These are phyloP conservation scores for Poeciliopsis occidentalis DNA, from an alignment of 2,113 vertebrate genomes.

Conservation along the genomic window DNA sequence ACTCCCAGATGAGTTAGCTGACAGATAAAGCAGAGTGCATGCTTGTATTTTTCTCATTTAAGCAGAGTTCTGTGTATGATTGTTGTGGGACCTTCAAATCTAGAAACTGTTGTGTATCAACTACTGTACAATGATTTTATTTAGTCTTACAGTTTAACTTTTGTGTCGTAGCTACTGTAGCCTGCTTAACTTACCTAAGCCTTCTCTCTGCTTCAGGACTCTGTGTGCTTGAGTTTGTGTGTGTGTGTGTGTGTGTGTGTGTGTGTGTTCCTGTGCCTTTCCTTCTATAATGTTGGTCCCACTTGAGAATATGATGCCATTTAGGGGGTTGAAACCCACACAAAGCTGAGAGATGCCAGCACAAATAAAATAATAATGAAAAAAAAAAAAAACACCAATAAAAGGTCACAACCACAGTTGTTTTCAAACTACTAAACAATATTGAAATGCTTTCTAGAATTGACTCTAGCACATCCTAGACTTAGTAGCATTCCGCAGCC, in stretches of 20 bases:
- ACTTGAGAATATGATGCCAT: slow-evolving; percentile 76
- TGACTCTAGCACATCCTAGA: slow-evolving; percentile 68
- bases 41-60: slow-evolving; percentile 70
- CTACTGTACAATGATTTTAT: slow-evolving; percentile 73
- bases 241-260: slow-evolving; percentile 77
- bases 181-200: slow-evolving; percentile 78
- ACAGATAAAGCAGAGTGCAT: slow-evolving; percentile 70
- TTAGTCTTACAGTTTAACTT: slow-evolving; percentile 70
- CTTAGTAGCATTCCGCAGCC: slow-evolving; percentile 75
- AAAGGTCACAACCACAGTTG: slow-evolving; percentile 45
- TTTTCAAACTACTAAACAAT: slow-evolving; percentile 16
- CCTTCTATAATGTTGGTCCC: slow-evolving; percentile 78
- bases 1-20: slow-evolving; percentile 47
- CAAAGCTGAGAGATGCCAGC: slow-evolving; percentile 54
- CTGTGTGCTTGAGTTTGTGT: slow-evolving; percentile 78
- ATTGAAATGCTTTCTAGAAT: slow-evolving; percentile 58
- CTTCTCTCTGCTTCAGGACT: slow-evolving; percentile 79
- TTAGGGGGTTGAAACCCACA: slow-evolving; percentile 53
- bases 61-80: slow-evolving; percentile 67
- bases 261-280: slow-evolving; percentile 80
- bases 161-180: slow-evolving; percentile 81
- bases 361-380: slow-evolving; percentile 27
- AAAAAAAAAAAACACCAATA: slow-evolving; percentile 38
- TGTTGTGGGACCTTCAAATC: slow-evolving; percentile 76
- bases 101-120: slow-evolving; percentile 71